phyloP scores from a whole-genome alignment of 2,113 vertebrate genomes.

The Python bivittatus region DNA sequence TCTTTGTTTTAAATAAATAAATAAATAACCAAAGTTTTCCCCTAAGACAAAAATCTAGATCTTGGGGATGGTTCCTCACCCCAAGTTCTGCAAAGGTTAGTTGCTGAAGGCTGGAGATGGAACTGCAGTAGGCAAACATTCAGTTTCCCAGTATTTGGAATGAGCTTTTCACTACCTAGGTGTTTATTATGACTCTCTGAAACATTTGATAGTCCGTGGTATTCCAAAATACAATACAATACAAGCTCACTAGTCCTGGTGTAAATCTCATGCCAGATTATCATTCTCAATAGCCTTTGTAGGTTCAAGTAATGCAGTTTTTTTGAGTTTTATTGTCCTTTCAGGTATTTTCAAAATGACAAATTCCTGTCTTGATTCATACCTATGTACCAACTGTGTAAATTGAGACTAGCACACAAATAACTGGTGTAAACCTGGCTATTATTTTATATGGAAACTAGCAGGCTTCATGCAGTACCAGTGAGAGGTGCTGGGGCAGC shows the following conservation, averaged over 20 bases:
- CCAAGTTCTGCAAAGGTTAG: background rate
- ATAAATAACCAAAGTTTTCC: background rate
- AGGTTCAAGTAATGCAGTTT: background rate
- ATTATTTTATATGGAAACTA: slow-evolving; percentile 27
- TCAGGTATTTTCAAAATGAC: background rate
- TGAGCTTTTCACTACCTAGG: background rate
- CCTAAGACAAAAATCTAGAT: background rate
- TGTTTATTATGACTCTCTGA: background rate
- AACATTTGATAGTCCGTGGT: background rate
- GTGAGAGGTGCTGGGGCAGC: background rate
- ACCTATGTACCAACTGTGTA: background rate
- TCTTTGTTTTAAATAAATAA: background rate
- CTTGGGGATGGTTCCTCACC: background rate
- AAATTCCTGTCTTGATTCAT: slow-evolving; percentile 21
- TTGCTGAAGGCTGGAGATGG: background rate
- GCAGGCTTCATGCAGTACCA: background rate
- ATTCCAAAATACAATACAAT: background rate
- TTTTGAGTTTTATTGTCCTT: background rate
- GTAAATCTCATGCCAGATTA: background rate
- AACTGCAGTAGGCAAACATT: background rate
- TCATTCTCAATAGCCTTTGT: background rate
- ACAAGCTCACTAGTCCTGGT: background rate
- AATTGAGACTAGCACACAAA: slow-evolving; percentile 11
- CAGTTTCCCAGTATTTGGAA: background rate
- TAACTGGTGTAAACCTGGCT: slow-evolving; percentile 31